Percentiles rank a stretch among this genome's conserved stretches.
These are phyloP conservation scores for Donacobius atricapilla DNA, from an alignment of 2,113 vertebrate genomes.

Conservation along the genomic window DNA sequence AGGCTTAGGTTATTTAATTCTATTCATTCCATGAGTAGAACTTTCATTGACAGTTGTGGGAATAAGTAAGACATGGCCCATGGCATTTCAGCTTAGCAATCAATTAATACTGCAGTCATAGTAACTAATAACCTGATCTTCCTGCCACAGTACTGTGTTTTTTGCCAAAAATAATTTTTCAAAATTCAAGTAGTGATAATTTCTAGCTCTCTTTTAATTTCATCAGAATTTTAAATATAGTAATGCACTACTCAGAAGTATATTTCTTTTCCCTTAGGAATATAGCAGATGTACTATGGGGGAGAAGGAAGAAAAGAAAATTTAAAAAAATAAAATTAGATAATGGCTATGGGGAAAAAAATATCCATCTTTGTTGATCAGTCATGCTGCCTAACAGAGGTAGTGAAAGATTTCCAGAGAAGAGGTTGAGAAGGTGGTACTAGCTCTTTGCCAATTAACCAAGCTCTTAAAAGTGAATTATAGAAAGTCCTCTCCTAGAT, in stretches of 20 bases:
- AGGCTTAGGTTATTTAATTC: constrained; percentile 35
- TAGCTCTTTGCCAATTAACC: background rate
- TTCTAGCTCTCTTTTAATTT: constrained; percentile 5
- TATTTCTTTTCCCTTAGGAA: constrained; percentile 21
- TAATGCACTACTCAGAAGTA: background rate
- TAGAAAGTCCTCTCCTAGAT: background rate
- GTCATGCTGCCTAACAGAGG: background rate
- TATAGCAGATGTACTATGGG: background rate
- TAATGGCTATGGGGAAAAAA: background rate
- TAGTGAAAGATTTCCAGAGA: background rate
- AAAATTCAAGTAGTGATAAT: background rate
- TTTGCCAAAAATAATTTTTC: background rate
- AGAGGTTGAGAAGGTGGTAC: background rate
- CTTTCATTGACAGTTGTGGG: constrained; percentile 21
- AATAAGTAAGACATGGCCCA: background rate
- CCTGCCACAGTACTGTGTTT: background rate
- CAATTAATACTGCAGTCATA: constrained; percentile 38
- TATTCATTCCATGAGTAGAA: background rate
- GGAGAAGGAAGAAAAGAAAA: background rate
- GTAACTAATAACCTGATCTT: constrained; percentile 1
- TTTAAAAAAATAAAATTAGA: background rate
- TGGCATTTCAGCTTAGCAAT: constrained; percentile 22
- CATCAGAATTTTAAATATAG: constrained; percentile 42
- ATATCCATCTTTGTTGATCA: background rate
- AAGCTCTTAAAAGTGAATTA: background rate